Conservation (phyloP, 2,113 vertebrate genomes). For the Cyanocitta stelleri region DNA sequence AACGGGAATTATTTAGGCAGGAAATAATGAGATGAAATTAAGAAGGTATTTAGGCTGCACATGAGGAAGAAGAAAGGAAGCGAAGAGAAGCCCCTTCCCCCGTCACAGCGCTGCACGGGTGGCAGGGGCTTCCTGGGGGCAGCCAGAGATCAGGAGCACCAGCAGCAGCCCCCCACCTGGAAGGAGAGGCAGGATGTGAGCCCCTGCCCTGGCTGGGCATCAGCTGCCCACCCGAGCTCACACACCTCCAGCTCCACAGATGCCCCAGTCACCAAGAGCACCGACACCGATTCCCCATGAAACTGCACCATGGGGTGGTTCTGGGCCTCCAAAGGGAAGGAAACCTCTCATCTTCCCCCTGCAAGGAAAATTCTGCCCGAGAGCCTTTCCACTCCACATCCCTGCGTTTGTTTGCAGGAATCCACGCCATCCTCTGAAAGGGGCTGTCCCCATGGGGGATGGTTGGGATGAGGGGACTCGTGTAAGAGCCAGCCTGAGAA, state of each 20-base stretch:
- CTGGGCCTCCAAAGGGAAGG: background rate
- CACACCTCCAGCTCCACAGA: background rate
- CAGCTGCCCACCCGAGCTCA: background rate
- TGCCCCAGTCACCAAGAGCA: background rate
- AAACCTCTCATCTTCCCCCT: background rate
- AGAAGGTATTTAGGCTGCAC: conserved; percentile 24
- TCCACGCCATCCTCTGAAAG: background rate
- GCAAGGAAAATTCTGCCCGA: background rate
- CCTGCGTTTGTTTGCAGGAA: background rate
- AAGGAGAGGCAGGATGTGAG: background rate
- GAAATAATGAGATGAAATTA: conserved; percentile 60
- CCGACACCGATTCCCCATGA: accelerated
- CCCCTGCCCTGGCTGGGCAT: background rate
- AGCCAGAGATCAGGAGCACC: background rate
- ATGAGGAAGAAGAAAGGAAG: background rate
- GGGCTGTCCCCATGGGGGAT: background rate
- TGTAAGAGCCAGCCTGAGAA: background rate
- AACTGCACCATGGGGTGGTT: background rate
- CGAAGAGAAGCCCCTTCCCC: accelerated
- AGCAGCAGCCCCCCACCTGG: background rate
- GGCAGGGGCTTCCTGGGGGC: background rate
- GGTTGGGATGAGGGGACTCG: background rate
- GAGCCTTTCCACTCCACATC: background rate
- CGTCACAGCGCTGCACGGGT: background rate
- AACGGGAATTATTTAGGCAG: conserved; percentile 39